These are phyloP conservation scores for Solenopsis fugax DNA, from an alignment of 1,140 invertebrate genomes.

Conservation along the genomic window DNA sequence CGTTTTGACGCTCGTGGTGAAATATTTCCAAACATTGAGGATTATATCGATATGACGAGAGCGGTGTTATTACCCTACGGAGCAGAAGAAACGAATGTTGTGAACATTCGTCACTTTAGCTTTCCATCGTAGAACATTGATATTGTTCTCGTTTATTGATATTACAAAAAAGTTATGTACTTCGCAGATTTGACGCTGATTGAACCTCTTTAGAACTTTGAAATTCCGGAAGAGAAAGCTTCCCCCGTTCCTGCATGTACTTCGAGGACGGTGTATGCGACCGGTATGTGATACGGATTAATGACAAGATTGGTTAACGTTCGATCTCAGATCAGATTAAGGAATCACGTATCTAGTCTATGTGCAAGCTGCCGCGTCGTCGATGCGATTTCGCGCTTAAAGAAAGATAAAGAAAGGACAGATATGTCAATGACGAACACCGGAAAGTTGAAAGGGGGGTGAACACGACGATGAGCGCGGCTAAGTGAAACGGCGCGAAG, in stretches of 20 bases:
- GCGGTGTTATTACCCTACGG: neutral
- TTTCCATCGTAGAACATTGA: neutral
- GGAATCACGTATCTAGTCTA: conserved; percentile 49
- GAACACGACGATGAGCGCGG: conserved; percentile 19
- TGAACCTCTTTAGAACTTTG: neutral
- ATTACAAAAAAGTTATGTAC: neutral
- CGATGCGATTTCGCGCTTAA: conserved; percentile 1
- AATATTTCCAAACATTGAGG: neutral
- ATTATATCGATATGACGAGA: neutral
- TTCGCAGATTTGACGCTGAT: neutral
- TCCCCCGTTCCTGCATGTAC: conserved; percentile 12
- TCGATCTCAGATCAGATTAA: conserved; percentile 42
- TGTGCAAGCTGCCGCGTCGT: conserved; percentile 38
- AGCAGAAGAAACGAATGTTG: neutral
- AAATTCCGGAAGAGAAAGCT: neutral
- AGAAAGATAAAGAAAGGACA: conserved; percentile 6
- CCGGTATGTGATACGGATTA: conserved; percentile 55
- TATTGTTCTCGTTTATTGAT: neutral
- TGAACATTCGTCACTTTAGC: neutral
- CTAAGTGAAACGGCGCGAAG: conserved; percentile 19
- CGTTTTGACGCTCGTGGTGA: neutral
- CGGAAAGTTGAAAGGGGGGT: neutral
- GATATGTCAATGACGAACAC: conserved; percentile 5
- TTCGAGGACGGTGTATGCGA: conserved; percentile 52
- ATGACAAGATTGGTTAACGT: conserved; percentile 19